phyloP scores from a whole-genome alignment of 1,140 invertebrate species.

The Danaus melanippus region DNA sequence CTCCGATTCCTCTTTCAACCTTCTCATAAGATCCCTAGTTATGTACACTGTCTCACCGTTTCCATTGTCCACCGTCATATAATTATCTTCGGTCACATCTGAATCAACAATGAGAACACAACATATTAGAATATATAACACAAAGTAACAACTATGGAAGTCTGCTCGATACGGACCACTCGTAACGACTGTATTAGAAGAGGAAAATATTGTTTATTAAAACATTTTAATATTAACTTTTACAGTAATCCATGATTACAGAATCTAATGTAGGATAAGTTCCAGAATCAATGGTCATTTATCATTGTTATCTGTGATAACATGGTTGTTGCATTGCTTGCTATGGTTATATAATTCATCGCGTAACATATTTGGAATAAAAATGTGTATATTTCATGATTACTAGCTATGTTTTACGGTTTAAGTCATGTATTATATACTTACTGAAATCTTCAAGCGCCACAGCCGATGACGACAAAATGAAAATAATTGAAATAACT shows the following conservation, averaged over 20 bases:
- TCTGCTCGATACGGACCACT: slow-evolving; percentile 2
- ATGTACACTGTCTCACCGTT: slow-evolving; percentile 47
- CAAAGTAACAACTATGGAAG: not conserved
- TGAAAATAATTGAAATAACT: too few species aligned
- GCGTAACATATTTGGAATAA: too few species aligned
- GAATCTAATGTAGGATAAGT: slow-evolving; percentile 9
- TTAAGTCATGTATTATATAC: slow-evolving; percentile 7
- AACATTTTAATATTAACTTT: slow-evolving; percentile 1
- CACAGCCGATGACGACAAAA: not conserved
- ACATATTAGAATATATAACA: not conserved
- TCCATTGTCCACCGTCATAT: slow-evolving; percentile 28
- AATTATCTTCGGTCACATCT: slow-evolving; percentile 32
- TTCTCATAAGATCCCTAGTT: slow-evolving; percentile 39
- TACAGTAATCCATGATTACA: slow-evolving; percentile 9
- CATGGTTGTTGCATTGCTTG: too few species aligned
- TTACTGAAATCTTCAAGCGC: slow-evolving; percentile 35
- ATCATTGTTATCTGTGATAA: slow-evolving; percentile 17
- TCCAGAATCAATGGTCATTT: slow-evolving; percentile 14
- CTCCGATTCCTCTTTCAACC: slow-evolving; percentile 35
- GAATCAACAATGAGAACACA: slow-evolving; percentile 10
- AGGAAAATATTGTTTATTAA: slow-evolving; percentile 6
- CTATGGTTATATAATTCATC: too few species aligned
- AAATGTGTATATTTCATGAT: too few species aligned
- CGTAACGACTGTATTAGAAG: slow-evolving; percentile 10
- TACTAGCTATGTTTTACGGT: too few species aligned